phyloP scores from a whole-genome alignment of 2,113 vertebrate genomes.

The Myotis brandtii region DNA sequence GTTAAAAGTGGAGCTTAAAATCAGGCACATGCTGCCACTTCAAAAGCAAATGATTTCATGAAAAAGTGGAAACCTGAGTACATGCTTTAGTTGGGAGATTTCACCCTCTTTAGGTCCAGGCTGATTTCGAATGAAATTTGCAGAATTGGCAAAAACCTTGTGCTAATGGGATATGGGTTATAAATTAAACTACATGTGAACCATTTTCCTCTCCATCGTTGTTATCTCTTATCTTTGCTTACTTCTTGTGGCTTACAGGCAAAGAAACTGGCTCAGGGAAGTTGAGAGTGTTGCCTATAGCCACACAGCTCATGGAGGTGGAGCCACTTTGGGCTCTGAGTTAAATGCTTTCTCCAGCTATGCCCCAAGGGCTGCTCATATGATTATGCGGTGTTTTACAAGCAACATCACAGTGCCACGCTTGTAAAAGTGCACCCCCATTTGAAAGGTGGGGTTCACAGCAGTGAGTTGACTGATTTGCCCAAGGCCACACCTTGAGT shows the following conservation, averaged over 20 bases:
- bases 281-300: background rate
- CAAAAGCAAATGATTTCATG: background rate
- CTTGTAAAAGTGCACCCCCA: background rate
- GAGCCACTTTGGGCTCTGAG: background rate
- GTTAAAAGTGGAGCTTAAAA: background rate
- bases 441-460: background rate
- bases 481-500: background rate
- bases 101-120: background rate
- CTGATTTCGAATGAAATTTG: background rate
- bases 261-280: background rate
- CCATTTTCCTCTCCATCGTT: background rate
- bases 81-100: background rate
- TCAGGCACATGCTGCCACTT: background rate
- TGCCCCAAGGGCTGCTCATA: background rate
- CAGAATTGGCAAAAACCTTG: background rate
- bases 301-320: background rate
- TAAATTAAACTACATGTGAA: background rate
- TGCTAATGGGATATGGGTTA: background rate
- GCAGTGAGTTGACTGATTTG: background rate
- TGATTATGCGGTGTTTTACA: background rate
- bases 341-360: background rate
- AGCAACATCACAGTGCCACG: background rate
- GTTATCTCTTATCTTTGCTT: background rate
- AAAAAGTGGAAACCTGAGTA: background rate
- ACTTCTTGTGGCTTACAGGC: background rate